Evolutionary conservation across 2,888 invertebrate genomes (phyloP).

Genomic region (Agrypnus murinus): DNA sequence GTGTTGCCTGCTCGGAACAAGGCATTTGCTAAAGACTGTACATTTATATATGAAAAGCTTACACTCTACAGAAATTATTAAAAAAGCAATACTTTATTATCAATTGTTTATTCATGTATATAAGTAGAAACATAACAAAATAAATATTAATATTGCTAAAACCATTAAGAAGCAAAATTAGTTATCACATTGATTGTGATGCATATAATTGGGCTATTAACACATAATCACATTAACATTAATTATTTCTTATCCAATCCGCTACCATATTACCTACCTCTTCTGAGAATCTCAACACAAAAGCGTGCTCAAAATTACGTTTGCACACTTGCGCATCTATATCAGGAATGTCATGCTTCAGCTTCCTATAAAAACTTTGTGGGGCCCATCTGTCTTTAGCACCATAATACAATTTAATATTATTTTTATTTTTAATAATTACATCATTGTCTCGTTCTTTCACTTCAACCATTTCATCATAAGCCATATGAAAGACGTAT

Average conservation of each 20-base stretch:
- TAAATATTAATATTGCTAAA: too few relatives aligned
- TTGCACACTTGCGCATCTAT: constrained; percentile 77
- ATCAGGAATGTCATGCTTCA: constrained; percentile 77
- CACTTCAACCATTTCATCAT: constrained; percentile 88
- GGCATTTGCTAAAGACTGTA: too few relatives aligned
- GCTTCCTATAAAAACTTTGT: constrained; percentile 78
- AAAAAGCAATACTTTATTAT: too few relatives aligned
- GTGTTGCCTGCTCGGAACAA: too few relatives aligned
- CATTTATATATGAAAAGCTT: too few relatives aligned
- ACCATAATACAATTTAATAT: constrained; percentile 88
- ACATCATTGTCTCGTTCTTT: constrained; percentile 78
- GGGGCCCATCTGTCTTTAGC: constrained; percentile 90
- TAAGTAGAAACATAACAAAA: too few relatives aligned
- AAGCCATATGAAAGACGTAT: constrained; percentile 81
- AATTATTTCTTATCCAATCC: constrained; percentile 61
- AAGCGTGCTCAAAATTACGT: constrained; percentile 82
- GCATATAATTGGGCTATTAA: too few relatives aligned
- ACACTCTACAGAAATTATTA: too few relatives aligned
- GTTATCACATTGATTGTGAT: too few relatives aligned
- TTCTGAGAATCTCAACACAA: constrained; percentile 81
- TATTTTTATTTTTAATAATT: constrained; percentile 75
- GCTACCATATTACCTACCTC: constrained; percentile 72
- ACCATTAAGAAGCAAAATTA: too few relatives aligned
- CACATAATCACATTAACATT: too few relatives aligned
- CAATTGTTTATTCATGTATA: too few relatives aligned